These are phyloP conservation scores for Orius laevigatus DNA, from an alignment of 1,140 invertebrate species.

Conservation along the genomic window DNA sequence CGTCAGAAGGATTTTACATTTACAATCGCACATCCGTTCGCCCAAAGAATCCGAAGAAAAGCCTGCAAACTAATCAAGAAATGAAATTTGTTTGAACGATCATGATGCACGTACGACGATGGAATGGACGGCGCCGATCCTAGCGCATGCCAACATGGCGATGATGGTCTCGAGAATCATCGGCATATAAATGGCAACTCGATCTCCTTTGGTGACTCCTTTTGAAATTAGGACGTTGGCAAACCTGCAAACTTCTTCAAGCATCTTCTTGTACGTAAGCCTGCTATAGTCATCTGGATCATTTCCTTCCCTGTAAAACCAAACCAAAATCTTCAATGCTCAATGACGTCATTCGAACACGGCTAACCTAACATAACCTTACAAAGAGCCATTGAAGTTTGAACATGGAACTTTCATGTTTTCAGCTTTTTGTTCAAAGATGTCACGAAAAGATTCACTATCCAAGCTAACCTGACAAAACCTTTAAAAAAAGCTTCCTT, in stretches of 20 bases:
- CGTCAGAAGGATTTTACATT: constrained; percentile 71
- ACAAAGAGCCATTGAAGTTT: too few relatives aligned
- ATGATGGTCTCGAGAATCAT: constrained; percentile 92
- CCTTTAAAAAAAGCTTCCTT: too few relatives aligned
- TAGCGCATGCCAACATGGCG: constrained; percentile 87
- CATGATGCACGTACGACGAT: constrained; percentile 57
- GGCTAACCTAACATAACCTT: too few relatives aligned
- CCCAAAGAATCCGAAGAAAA: constrained; percentile 87
- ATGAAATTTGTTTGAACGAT: constrained; percentile 5
- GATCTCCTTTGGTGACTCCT: constrained; percentile 76
- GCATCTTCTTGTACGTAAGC: constrained; percentile 77
- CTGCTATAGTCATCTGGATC: constrained; percentile 74
- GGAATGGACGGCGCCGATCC: constrained; percentile 91
- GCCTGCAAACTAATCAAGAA: constrained; percentile 61
- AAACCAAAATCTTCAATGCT: constrained; percentile 3
- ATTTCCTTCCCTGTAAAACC: constrained; percentile 76
- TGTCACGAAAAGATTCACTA: too few relatives aligned
- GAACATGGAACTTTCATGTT: too few relatives aligned
- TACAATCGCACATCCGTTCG: constrained; percentile 77
- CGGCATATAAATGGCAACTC: constrained; percentile 94
- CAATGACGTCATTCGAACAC: too few relatives aligned
- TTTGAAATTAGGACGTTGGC: constrained; percentile 79
- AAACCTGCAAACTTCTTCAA: constrained; percentile 80
- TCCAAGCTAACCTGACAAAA: too few relatives aligned
- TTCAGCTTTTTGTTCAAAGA: too few relatives aligned